These are phyloP conservation scores for Cydia strobilella DNA, from an alignment of 1,140 invertebrate genomes.

Conservation along the genomic window DNA sequence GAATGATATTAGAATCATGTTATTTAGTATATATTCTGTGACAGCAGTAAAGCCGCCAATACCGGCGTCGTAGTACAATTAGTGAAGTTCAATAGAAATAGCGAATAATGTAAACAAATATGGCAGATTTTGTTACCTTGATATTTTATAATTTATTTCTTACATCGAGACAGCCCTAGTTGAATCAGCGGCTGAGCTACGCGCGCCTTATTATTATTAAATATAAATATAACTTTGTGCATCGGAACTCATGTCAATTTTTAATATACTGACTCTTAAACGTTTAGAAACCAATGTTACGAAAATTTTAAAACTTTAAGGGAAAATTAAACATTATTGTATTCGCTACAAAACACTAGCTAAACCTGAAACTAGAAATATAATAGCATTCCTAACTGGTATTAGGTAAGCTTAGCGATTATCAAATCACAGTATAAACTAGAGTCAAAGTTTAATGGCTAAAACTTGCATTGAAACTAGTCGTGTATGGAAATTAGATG, in stretches of 20 bases:
- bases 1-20: too few relatives aligned
- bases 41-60: too few relatives aligned
- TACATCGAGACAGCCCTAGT: neutral
- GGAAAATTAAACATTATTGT: too few relatives aligned
- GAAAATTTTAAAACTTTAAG: neutral
- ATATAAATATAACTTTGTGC: slow-evolving; percentile 43
- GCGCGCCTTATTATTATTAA: slow-evolving; percentile 42
- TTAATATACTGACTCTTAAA: neutral
- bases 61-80: too few relatives aligned
- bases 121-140: too few relatives aligned
- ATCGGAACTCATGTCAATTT: slow-evolving; percentile 31
- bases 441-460: slow-evolving; percentile 26
- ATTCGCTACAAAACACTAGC: too few relatives aligned
- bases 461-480: slow-evolving; percentile 16
- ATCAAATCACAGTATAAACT: slow-evolving; percentile 7
- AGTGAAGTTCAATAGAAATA: too few relatives aligned
- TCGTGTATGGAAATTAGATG: slow-evolving; percentile 16
- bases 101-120: too few relatives aligned
- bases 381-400: neutral
- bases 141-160: neutral
- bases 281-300: neutral
- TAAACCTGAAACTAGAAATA: neutral
- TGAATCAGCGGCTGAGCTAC: slow-evolving; percentile 31
- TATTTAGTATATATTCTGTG: too few relatives aligned
- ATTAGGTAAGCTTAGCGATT: neutral